These are phyloP conservation scores for Aphis craccivora DNA, from an alignment of 1,140 invertebrate species.

Conservation along the genomic window DNA sequence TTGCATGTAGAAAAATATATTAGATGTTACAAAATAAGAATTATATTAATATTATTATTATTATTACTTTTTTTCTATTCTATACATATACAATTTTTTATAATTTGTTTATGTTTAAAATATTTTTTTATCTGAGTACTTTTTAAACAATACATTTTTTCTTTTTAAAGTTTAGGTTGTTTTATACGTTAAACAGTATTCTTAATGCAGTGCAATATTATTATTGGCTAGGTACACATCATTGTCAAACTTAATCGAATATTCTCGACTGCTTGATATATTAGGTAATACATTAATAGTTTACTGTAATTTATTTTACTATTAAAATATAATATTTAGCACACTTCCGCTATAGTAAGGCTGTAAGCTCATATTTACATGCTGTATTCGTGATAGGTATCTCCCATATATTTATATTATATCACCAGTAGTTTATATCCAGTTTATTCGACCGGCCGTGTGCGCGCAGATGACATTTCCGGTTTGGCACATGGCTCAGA, in stretches of 20 bases:
- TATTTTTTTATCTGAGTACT: neutral
- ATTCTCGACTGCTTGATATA: neutral
- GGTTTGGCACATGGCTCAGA: constrained; percentile 16
- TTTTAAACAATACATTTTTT: neutral
- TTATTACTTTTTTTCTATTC: no score
- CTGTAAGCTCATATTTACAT: neutral
- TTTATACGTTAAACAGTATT: neutral
- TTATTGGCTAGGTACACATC: neutral
- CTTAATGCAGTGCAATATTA: neutral
- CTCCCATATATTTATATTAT: neutral
- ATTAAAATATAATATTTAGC: neutral
- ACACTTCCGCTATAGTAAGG: neutral
- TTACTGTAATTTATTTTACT: neutral
- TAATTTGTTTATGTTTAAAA: neutral
- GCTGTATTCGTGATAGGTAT: neutral
- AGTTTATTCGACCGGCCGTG: neutral
- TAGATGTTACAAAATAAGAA: neutral
- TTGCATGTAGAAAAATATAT: neutral
- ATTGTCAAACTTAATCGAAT: neutral
- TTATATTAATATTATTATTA: neutral
- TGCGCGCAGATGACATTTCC: constrained; percentile 9
- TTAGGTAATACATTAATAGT: neutral
- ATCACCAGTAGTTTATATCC: constrained; percentile 11
- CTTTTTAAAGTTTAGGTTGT: neutral
- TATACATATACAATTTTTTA: neutral